These are phyloP conservation scores for Clitarchus hookeri DNA, from an alignment of 2,888 invertebrate species.

Conservation along the genomic window DNA sequence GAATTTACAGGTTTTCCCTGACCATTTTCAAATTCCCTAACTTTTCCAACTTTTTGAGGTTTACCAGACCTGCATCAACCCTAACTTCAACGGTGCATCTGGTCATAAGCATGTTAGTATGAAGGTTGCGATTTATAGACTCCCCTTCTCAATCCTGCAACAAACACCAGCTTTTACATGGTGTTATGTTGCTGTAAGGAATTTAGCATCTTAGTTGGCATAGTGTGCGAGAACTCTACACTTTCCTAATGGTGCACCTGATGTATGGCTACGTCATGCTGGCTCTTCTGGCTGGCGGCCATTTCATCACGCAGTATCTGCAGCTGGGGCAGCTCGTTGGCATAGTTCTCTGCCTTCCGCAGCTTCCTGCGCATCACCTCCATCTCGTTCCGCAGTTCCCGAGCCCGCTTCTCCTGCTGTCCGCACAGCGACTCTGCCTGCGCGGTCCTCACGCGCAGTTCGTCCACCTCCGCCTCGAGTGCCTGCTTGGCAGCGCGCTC, in stretches of 20 bases:
- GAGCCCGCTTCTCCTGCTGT: conserved; percentile 48
- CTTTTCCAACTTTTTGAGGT: too few relatives aligned
- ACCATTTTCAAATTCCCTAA: too few relatives aligned
- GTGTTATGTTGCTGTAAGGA: too few relatives aligned
- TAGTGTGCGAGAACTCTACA: background rate
- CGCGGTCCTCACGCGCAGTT: conserved; percentile 57
- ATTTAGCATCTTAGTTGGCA: too few relatives aligned
- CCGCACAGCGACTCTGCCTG: conserved; percentile 46
- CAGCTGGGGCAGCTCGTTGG: conserved; percentile 64
- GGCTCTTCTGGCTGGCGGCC: conserved; percentile 72
- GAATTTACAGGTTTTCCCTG: too few relatives aligned
- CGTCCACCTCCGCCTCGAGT: conserved; percentile 67
- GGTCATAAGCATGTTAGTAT: too few relatives aligned
- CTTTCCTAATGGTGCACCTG: conserved; percentile 55
- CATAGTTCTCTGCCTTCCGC: conserved; percentile 66
- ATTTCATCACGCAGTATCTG: conserved; percentile 73
- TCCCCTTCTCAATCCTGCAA: too few relatives aligned
- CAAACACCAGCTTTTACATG: too few relatives aligned
- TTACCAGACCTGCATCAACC: too few relatives aligned
- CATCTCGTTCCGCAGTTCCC: conserved; percentile 65
- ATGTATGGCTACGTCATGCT: conserved; percentile 70
- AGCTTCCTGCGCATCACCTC: conserved; percentile 66
- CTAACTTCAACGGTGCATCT: too few relatives aligned
- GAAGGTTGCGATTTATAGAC: too few relatives aligned
- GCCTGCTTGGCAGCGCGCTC: conserved; percentile 77